A percentile compares a stretch with the other conserved stretches of the same genome.
Evolutionary conservation across 2,113 vertebrate genomes (phyloP).

Genomic region (Dissostichus mawsoni): DNA sequence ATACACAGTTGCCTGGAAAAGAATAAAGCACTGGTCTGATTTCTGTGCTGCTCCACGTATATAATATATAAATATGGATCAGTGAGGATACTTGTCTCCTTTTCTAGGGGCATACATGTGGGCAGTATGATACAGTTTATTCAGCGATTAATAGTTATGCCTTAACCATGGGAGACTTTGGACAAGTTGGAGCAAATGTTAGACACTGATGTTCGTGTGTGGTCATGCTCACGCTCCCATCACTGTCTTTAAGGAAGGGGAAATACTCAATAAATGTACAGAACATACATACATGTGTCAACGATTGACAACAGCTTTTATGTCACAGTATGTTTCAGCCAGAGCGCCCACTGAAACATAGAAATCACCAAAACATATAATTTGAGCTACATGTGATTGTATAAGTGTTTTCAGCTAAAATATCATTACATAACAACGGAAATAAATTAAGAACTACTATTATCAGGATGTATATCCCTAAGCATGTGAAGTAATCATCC

Average conservation of each 20-base stretch:
- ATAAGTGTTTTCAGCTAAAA: constrained; percentile 37
- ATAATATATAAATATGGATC: not conserved
- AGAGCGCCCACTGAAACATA: constrained; percentile 11
- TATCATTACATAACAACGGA: constrained; percentile 24
- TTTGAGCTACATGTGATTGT: not conserved
- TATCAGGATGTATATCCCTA: not conserved
- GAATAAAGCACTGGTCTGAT: not conserved
- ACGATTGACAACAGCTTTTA: not conserved
- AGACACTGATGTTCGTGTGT: not conserved
- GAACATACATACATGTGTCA: constrained; percentile 10
- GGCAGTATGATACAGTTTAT: constrained; percentile 42
- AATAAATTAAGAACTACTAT: constrained; percentile 58
- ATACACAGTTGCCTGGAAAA: constrained; percentile 6
- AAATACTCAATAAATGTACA: constrained; percentile 6
- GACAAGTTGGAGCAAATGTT: not conserved
- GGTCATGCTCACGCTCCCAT: not conserved
- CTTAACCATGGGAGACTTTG: not conserved
- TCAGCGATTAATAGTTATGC: not conserved
- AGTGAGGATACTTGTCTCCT: not conserved
- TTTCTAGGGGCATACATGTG: not conserved
- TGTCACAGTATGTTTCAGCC: not conserved
- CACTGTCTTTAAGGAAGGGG: not conserved
- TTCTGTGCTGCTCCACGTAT: not conserved
- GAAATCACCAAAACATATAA: constrained; percentile 20
- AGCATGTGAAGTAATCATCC: constrained; percentile 20